Conservation (phyloP, 2,797 vertebrate species). For the Anniella stebbinsi region DNA sequence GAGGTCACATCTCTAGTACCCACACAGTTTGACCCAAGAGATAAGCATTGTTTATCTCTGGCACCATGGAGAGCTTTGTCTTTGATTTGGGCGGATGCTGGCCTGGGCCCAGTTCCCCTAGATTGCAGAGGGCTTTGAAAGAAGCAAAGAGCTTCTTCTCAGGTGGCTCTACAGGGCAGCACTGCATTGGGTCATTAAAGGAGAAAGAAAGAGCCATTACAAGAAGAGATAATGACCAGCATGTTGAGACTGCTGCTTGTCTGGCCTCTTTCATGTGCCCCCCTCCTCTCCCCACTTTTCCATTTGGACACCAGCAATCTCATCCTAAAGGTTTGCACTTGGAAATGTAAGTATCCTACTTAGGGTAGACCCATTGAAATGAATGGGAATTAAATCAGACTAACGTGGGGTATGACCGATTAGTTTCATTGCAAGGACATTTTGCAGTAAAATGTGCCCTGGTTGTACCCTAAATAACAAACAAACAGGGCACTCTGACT, state of each 20-base stretch:
- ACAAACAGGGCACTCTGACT: not conserved
- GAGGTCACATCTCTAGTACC: slow-evolving; percentile 33
- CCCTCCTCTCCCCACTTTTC: not conserved
- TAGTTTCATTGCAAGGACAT: not conserved
- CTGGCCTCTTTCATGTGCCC: not conserved
- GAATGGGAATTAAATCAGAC: too few species aligned
- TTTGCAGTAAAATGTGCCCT: not conserved
- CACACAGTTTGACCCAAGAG: not conserved
- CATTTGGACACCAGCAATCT: not conserved
- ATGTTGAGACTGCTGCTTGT: not conserved
- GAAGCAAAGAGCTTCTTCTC: not conserved
- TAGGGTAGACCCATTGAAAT: too few species aligned
- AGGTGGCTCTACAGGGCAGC: not conserved
- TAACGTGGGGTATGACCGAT: too few species aligned
- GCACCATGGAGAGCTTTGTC: slow-evolving; percentile 9
- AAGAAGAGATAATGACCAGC: not conserved
- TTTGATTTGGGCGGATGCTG: slow-evolving; percentile 29
- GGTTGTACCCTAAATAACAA: not conserved
- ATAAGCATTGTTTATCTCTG: slow-evolving; percentile 8
- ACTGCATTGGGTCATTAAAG: not conserved
- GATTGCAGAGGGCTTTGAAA: not conserved
- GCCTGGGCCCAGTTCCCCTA: not conserved
- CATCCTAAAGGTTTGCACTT: not conserved
- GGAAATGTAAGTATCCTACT: not conserved
- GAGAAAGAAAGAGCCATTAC: not conserved